These are phyloP conservation scores for Eulemur albifrons DNA, from an alignment of 2,797 vertebrate species.

Conservation along the genomic window DNA sequence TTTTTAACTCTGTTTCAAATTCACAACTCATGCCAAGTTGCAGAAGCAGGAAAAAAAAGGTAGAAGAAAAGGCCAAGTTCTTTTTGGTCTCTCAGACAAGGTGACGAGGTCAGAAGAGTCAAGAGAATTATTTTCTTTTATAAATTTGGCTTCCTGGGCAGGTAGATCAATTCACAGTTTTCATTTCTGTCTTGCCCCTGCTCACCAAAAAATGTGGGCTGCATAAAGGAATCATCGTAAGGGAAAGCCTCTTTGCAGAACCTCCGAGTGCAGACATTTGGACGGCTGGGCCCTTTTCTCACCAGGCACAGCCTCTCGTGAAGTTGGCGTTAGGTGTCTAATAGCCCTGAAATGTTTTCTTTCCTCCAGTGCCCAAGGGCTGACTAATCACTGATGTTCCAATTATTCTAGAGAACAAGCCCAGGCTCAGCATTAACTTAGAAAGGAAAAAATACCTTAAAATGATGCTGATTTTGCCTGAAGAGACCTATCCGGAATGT, in stretches of 20 bases:
- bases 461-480: background rate
- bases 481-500: background rate
- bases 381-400: background rate
- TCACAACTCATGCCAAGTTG: constrained; percentile 35
- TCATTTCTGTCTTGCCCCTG: constrained; percentile 21
- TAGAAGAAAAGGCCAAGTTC: background rate
- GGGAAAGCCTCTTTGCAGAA: background rate
- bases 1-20: constrained; percentile 41
- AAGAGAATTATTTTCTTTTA: constrained; percentile 41
- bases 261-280: background rate
- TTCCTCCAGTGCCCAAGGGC: background rate
- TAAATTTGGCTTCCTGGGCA: constrained; percentile 41
- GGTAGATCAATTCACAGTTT: background rate
- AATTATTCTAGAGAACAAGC: background rate
- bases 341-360: background rate
- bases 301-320: background rate
- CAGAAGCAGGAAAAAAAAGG: constrained; percentile 20
- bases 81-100: constrained; percentile 22
- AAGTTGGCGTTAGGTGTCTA: background rate
- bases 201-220: background rate
- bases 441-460: background rate
- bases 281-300: background rate
- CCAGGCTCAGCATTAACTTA: background rate
- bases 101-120: constrained; percentile 42
- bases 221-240: background rate